A percentile compares a stretch with the other conserved stretches of the same genome.
Conservation (phyloP, 2,888 invertebrate genomes). For the Philhelius pedissequus region DNA sequence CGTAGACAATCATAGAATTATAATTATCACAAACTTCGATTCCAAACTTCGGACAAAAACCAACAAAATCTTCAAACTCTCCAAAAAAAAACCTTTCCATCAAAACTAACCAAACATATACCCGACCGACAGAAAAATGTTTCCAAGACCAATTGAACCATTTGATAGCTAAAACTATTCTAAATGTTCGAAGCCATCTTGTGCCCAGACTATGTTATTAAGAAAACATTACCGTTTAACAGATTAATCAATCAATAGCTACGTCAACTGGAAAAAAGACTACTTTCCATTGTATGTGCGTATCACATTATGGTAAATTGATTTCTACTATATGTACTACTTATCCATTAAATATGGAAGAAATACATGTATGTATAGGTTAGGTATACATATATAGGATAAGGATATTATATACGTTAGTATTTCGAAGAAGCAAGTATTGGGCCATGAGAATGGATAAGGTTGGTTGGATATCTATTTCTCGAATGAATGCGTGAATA, state of each 20-base stretch:
- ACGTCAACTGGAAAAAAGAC: constrained; percentile 59
- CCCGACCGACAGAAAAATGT: not conserved
- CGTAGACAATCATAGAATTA: too few relatives aligned
- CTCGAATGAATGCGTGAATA: constrained; percentile 55
- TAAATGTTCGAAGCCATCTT: not conserved
- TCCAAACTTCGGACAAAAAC: not conserved
- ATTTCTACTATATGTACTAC: not conserved
- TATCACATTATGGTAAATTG: constrained; percentile 21
- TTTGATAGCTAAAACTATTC: not conserved
- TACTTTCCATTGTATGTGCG: constrained; percentile 8
- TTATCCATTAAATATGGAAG: constrained; percentile 32
- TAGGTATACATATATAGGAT: not conserved
- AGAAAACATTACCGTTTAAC: constrained; percentile 32
- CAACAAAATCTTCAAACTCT: not conserved
- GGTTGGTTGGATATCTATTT: constrained; percentile 35
- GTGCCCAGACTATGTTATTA: not conserved
- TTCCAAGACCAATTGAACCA: not conserved
- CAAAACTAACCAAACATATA: too few relatives aligned
- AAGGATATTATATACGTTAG: not conserved
- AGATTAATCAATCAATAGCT: constrained; percentile 65
- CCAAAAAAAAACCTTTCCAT: not conserved
- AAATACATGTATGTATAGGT: too few relatives aligned
- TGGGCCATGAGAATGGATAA: not conserved
- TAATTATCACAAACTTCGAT: too few relatives aligned
- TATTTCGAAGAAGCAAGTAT: not conserved